Evolutionary conservation across 2,888 invertebrate species (phyloP).

Genomic region (Athalia cordata): DNA sequence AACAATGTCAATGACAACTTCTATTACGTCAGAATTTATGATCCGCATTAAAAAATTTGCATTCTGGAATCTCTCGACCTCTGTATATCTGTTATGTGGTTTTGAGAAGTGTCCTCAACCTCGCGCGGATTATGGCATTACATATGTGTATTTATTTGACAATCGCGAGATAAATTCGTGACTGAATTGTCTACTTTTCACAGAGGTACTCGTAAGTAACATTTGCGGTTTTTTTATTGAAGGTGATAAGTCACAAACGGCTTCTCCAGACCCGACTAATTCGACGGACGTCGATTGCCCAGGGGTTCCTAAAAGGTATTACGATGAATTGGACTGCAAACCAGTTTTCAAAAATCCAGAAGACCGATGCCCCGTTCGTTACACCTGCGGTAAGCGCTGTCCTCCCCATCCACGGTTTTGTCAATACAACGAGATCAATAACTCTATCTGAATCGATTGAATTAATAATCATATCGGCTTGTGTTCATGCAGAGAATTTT

Average conservation of each 20-base stretch:
- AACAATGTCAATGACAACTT: slow-evolving; percentile 43
- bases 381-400: slow-evolving; percentile 22
- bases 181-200: neutral
- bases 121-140: neutral
- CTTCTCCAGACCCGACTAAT: slow-evolving; percentile 3
- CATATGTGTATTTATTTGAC: neutral
- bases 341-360: slow-evolving; percentile 32
- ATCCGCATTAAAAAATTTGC: slow-evolving; percentile 33
- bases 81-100: neutral
- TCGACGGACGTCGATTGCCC: slow-evolving; percentile 16
- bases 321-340: slow-evolving; percentile 32
- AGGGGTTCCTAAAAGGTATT: slow-evolving; percentile 29
- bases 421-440: neutral
- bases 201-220: neutral
- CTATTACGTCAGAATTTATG: slow-evolving; percentile 29
- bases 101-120: slow-evolving; percentile 15
- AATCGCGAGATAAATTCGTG: neutral
- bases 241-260: slow-evolving; percentile 21
- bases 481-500: slow-evolving; percentile 12
- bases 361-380: slow-evolving; percentile 35
- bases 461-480: neutral
- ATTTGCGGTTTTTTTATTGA: slow-evolving; percentile 17
- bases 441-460: neutral
- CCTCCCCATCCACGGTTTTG: neutral
- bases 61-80: slow-evolving; percentile 8